Percentiles rank a stretch among this genome's conserved stretches.
Conservation (phyloP, 1,140 invertebrate genomes). For the Calephelis virginiensis region DNA sequence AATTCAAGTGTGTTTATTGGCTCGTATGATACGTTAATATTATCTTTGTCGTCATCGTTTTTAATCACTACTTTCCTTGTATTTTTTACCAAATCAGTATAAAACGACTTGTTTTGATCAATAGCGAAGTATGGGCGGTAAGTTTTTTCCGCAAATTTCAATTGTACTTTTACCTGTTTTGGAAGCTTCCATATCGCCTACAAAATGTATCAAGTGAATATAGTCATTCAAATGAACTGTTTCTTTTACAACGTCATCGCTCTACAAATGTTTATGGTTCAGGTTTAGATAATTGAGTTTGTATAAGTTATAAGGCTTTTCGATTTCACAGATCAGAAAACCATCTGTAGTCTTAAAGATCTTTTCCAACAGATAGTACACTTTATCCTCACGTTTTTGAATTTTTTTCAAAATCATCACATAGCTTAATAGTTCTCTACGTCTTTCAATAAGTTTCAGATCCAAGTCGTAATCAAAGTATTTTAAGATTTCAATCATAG, state of each 20-base stretch:
- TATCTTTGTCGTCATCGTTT: conserved; percentile 31
- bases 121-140: conserved; percentile 35
- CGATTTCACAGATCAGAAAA: conserved; percentile 36
- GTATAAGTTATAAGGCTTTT: conserved; percentile 32
- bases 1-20: conserved; percentile 31
- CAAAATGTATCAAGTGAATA: conserved; percentile 32
- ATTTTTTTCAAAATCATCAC: conserved; percentile 39
- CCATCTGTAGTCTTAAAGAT: conserved; percentile 38
- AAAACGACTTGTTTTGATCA: conserved; percentile 33
- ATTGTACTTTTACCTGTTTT: conserved; percentile 3
- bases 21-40: conserved; percentile 31
- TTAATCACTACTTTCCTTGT: conserved; percentile 33
- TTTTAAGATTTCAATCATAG: conserved; percentile 42
- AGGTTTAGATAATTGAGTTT: conserved; percentile 41
- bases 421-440: conserved; percentile 36
- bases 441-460: conserved; percentile 31
- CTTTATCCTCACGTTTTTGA: conserved; percentile 28
- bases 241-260: conserved; percentile 30
- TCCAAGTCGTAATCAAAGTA: conserved; percentile 36
- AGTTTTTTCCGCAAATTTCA: conserved; percentile 35
- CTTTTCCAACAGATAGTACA: conserved; percentile 35
- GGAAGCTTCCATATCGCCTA: background rate
- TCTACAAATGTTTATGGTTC: conserved; percentile 33
- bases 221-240: conserved; percentile 34
- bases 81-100: conserved; percentile 29